Conservation (phyloP, 2,888 invertebrate species). For the Hirtodrosophila alboralis region DNA sequence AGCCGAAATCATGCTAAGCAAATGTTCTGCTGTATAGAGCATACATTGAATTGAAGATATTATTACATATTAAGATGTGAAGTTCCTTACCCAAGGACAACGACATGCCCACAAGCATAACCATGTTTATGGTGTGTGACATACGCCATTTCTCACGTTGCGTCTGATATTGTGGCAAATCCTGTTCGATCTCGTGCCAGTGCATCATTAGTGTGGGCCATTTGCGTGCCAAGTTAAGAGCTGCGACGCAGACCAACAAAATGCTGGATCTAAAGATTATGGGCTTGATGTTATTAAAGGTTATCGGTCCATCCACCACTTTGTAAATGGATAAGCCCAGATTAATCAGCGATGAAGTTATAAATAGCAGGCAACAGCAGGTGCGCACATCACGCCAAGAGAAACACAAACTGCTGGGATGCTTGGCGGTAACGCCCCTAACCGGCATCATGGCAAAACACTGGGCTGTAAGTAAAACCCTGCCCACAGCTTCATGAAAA, state of each 20-base stretch:
- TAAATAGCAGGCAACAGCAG: constrained; percentile 68
- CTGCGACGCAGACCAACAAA: constrained; percentile 69
- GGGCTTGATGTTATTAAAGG: constrained; percentile 81
- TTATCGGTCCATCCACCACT: constrained; percentile 68
- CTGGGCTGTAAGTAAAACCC: constrained; percentile 84
- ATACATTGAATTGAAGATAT: background rate
- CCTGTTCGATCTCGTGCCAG: constrained; percentile 85
- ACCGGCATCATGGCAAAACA: constrained; percentile 86
- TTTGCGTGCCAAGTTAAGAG: constrained; percentile 85
- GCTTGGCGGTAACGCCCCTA: constrained; percentile 84
- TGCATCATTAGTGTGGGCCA: constrained; percentile 85
- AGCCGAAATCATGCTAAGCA: constrained; percentile 76
- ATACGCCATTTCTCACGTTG: constrained; percentile 79
- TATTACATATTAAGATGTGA: background rate
- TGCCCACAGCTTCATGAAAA: constrained; percentile 82
- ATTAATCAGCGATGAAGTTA: constrained; percentile 55
- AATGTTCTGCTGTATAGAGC: constrained; percentile 75
- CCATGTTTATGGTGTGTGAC: constrained; percentile 84
- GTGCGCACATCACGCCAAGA: constrained; percentile 80
- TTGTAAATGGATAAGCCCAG: constrained; percentile 64
- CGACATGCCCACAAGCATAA: constrained; percentile 84
- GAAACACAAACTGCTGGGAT: constrained; percentile 83
- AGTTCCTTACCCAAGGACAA: constrained; percentile 84
- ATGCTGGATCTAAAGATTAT: constrained; percentile 81
- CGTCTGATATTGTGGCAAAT: constrained; percentile 80